Conservation (phyloP, 2,888 invertebrate species). For the Pristionchus exspectatus region DNA sequence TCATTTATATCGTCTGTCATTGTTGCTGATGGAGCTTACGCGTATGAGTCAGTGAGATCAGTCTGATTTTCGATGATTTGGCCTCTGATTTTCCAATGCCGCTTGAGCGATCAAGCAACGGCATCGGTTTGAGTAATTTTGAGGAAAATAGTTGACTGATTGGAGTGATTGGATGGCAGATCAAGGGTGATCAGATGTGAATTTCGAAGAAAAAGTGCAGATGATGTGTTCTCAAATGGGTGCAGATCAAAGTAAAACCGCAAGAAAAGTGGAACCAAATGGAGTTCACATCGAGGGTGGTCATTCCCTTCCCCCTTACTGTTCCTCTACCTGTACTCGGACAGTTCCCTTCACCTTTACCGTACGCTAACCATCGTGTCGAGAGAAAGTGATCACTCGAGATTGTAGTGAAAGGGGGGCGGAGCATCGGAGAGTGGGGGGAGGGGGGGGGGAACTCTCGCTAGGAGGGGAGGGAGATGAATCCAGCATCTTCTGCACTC, state of each 20-base stretch:
- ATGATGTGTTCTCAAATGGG: background rate
- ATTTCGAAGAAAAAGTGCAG: background rate
- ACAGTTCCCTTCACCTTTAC: conserved; percentile 13
- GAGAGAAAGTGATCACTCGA: conserved; percentile 41
- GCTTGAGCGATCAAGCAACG: background rate
- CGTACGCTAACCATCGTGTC: conserved; percentile 48
- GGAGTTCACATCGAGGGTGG: background rate
- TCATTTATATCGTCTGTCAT: background rate
- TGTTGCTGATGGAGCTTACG: conserved; percentile 5
- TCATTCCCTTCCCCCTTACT: conserved; percentile 3
- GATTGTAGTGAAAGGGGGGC: conserved; percentile 7
- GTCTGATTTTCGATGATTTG: conserved; percentile 12
- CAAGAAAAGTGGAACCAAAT: background rate
- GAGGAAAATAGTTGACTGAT: background rate
- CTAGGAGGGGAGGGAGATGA: conserved; percentile 34
- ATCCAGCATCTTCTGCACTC: conserved; percentile 16
- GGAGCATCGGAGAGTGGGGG: conserved; percentile 3
- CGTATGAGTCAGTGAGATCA: conserved; percentile 9
- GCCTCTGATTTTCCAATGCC: background rate
- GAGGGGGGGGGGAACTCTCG: conserved; percentile 19
- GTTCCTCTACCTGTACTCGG: conserved; percentile 1
- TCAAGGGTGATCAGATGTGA: background rate
- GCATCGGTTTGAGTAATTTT: background rate
- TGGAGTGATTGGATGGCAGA: background rate
- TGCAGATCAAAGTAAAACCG: background rate